phyloP scores from a whole-genome alignment of 2,888 invertebrate genomes.

The Patella depressa region DNA sequence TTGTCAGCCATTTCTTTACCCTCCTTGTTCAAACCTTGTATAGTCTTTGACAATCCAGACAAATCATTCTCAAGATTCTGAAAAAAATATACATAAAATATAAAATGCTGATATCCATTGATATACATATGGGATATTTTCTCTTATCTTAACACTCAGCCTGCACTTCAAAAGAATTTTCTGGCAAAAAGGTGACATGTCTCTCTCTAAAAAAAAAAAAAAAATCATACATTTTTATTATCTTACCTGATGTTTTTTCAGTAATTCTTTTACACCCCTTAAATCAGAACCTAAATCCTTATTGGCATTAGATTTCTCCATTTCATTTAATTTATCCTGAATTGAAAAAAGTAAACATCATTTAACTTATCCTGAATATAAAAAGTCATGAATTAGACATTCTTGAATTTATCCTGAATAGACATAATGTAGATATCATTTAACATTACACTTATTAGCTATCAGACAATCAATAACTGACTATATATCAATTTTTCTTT shows the following conservation, averaged over 20 bases:
- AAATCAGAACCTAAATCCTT: conserved; percentile 90
- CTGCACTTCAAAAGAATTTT: not conserved
- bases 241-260: conserved; percentile 85
- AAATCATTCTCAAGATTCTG: conserved; percentile 88
- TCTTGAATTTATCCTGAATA: no score
- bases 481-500: no score
- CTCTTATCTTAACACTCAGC: not conserved
- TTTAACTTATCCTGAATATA: no score
- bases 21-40: conserved; percentile 82
- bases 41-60: conserved; percentile 84
- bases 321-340: conserved; percentile 82
- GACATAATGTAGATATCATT: no score
- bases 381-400: no score
- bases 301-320: conserved; percentile 81
- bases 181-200: no score
- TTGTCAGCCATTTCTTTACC: conserved; percentile 90
- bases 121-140: not conserved
- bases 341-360: conserved; percentile 14
- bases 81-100: conserved; percentile 15
- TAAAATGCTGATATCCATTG: no score
- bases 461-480: no score
- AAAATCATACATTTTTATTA: no score
- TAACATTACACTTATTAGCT: no score
- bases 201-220: no score
- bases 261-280: conserved; percentile 89